Conservation (phyloP, 2,113 vertebrate genomes). For the Corythornis cristatus region DNA sequence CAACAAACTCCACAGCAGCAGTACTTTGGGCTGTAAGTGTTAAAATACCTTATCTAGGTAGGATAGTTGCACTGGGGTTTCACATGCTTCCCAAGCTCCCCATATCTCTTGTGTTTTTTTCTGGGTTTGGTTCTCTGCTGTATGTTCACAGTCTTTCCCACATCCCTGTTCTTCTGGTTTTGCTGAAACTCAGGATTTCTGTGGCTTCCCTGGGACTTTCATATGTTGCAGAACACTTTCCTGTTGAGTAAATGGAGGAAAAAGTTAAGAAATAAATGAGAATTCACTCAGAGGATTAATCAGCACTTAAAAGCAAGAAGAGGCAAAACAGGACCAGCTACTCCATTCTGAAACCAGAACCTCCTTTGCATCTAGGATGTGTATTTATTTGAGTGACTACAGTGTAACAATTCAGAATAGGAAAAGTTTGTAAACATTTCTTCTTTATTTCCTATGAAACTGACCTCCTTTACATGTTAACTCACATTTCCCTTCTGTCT, state of each 20-base stretch:
- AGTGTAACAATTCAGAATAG: neutral
- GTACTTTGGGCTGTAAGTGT: neutral
- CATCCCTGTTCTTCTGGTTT: neutral
- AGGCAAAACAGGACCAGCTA: neutral
- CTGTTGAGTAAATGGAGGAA: neutral
- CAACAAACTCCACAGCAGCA: neutral
- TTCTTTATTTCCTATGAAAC: neutral
- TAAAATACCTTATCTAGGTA: neutral
- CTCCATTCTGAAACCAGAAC: neutral
- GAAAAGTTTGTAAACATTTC: neutral
- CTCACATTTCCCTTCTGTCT: neutral
- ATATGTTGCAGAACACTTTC: neutral
- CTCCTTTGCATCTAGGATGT: neutral
- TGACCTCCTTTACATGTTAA: neutral
- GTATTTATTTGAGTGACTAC: neutral
- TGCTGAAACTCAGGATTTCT: constrained; percentile 13
- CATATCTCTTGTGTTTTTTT: neutral
- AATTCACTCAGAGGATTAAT: fast-evolving
- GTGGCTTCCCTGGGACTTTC: neutral
- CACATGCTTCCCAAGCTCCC: neutral
- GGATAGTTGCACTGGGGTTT: neutral
- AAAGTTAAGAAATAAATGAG: neutral
- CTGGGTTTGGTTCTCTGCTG: neutral
- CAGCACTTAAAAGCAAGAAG: neutral
- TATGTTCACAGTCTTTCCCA: neutral